A percentile compares a stretch with the other conserved stretches of the same genome.
Conservation (phyloP, 2,797 vertebrate species). For the Gobio occitaniae region DNA sequence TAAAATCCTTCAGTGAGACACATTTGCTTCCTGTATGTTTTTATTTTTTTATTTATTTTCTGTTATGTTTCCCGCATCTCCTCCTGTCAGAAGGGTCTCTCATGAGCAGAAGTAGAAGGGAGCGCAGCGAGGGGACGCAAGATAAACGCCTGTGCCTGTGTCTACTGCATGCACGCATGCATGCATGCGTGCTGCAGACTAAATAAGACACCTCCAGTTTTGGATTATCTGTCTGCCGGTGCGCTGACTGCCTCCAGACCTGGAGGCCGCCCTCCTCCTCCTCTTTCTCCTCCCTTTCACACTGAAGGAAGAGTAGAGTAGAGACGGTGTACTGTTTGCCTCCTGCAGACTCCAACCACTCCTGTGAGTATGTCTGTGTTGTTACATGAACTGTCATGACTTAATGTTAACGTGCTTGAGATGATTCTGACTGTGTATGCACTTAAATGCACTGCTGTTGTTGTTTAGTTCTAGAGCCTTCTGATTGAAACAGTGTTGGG, state of each 20-base stretch:
- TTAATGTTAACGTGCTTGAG: conserved; percentile 3
- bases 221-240: conserved; percentile 65
- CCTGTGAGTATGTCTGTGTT: conserved; percentile 68
- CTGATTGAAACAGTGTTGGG: neutral
- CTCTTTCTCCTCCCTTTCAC: conserved; percentile 43
- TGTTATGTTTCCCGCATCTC: conserved; percentile 49
- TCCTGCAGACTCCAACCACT: conserved; percentile 51
- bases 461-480: too few species aligned
- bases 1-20: conserved; percentile 75
- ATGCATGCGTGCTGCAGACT: conserved; percentile 41
- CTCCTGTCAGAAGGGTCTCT: conserved; percentile 43
- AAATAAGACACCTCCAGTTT: conserved; percentile 55
- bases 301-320: conserved; percentile 48
- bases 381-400: conserved; percentile 35
- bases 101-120: conserved; percentile 54
- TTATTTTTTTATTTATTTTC: conserved; percentile 60
- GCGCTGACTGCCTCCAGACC: conserved; percentile 52
- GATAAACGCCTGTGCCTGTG: conserved; percentile 44
- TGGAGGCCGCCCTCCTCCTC: conserved; percentile 51
- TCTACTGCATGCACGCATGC: conserved; percentile 41
- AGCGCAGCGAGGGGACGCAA: conserved; percentile 48
- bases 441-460: neutral
- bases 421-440: neutral
- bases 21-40: conserved; percentile 66
- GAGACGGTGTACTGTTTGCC: conserved; percentile 55